Evolutionary conservation across 2,888 invertebrate genomes (phyloP), one percentile per base, ranked within the genome.

Genomic region (Polylopha cassiicola): DNA sequence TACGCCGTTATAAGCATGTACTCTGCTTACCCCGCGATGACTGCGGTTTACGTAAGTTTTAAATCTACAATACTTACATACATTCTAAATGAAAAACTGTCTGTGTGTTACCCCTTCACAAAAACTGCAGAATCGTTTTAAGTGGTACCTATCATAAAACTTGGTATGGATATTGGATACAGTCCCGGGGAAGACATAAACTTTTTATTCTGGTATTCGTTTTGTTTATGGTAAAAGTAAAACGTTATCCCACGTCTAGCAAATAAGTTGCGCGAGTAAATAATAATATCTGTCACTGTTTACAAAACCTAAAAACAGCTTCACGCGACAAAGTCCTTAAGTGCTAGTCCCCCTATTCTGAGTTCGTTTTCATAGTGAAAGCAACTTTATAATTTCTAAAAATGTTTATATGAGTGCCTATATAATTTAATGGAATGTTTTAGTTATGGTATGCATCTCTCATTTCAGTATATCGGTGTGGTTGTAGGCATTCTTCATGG

Each of bases 1-100:
- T 94, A 95, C 69, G 82, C 91, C 16, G 63, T 90, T 4, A 75
- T 88, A 39, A 91, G 89, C 23, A 92, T 95, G 50, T 93, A 92
- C 63, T 91, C 94, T 61, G 93, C 92, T 7, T 95, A 94, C 80
- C 95, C 95, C n/a, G 93, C 95, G 2, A 93, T 95, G 92, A 93
- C 92, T 15, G 93, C 93, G 0, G 91, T 92, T 50, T 95, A 95
- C 72, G 95, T 95, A 82, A 92, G 93, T 90, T 28, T 24, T 17
- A 11, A 11, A 27, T 36, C 17, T 22, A 6, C 9, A 28, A 7
- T 32, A 18, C 7, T n/a, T n/a, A n/a, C n/a, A n/a, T n/a, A n/a
- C n/a, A n/a, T n/a, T n/a, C n/a, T n/a, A n/a, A n/a, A n/a, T n/a
- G n/a, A n/a, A n/a, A n/a, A n/a, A n/a, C n/a, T n/a, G n/a, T n/a